Evolutionary conservation across 2,888 invertebrate genomes (phyloP).

Genomic region (Toxonevra muliebris): DNA sequence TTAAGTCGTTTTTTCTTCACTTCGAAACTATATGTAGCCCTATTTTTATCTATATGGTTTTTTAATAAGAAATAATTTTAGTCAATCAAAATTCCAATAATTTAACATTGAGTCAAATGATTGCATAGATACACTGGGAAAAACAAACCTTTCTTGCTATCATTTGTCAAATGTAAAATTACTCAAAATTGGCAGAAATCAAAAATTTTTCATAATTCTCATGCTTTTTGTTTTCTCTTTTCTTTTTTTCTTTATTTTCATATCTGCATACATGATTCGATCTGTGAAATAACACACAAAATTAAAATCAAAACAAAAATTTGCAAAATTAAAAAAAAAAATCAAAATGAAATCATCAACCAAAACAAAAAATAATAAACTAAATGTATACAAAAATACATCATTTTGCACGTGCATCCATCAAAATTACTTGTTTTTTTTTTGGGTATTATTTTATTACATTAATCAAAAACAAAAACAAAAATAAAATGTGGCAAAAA

Average conservation of each 20-base stretch:
- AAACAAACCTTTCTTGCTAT: too few relatives aligned
- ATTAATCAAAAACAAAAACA: neutral
- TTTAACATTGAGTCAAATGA: too few relatives aligned
- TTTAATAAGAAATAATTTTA: too few relatives aligned
- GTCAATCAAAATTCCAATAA: too few relatives aligned
- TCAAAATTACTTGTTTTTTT: slow-evolving; percentile 18
- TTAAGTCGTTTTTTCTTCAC: too few relatives aligned
- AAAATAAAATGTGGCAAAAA: neutral
- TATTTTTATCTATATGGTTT: too few relatives aligned
- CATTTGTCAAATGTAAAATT: too few relatives aligned
- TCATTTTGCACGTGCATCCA: slow-evolving; percentile 53
- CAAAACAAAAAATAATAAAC: slow-evolving; percentile 35
- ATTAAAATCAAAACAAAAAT: slow-evolving; percentile 40
- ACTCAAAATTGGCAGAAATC: slow-evolving; percentile 28
- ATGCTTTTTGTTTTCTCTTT: slow-evolving; percentile 60
- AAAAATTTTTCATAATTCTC: slow-evolving; percentile 45
- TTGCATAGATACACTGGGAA: too few relatives aligned
- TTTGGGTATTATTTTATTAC: slow-evolving; percentile 4
- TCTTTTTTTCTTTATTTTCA: slow-evolving; percentile 60
- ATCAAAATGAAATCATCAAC: slow-evolving; percentile 47
- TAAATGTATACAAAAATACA: slow-evolving; percentile 39
- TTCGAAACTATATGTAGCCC: too few relatives aligned
- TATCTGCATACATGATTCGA: slow-evolving; percentile 60
- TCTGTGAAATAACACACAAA: slow-evolving; percentile 32
- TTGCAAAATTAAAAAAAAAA: slow-evolving; percentile 38